phyloP scores from a whole-genome alignment of 37 sponge, comb jelly and placozoan species.

The Ianthella basta region DNA sequence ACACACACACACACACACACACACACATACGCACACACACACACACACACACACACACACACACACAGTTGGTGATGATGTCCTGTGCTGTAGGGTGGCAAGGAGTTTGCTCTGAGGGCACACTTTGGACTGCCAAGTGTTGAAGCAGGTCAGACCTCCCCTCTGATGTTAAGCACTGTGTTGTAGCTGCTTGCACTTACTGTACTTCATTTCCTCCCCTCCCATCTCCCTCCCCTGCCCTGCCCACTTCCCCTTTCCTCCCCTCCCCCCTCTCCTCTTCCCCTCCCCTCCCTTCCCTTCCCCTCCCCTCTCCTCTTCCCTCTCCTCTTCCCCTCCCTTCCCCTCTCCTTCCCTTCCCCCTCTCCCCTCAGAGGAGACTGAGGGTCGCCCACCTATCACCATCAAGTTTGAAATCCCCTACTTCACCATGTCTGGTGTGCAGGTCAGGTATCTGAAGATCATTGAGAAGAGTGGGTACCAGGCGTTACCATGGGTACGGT shows the following conservation, averaged over 20 bases:
- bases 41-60: neutral
- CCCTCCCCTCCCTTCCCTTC: neutral
- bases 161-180: too few relatives aligned
- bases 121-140: conserved; percentile 98
- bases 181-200: too few relatives aligned
- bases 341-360: too few relatives aligned
- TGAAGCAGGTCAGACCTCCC: conserved; percentile 78
- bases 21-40: conserved; percentile 5
- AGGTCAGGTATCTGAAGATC: conserved; percentile 98
- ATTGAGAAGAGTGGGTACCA: conserved; percentile 99
- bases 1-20: conserved; percentile 28
- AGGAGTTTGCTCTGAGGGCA: conserved; percentile 90
- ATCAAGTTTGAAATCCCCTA: conserved; percentile 99
- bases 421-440: conserved; percentile 98
- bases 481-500: conserved; percentile 98
- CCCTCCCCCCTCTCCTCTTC: neutral
- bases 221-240: neutral
- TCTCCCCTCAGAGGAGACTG: conserved; percentile 77
- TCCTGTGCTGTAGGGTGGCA: conserved; percentile 76
- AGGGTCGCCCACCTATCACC: conserved; percentile 93
- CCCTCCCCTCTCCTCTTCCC: neutral
- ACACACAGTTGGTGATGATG: too few relatives aligned
- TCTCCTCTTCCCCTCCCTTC: neutral
- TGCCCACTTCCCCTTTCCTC: too few relatives aligned
- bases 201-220: too few relatives aligned